Conservation (phyloP, 2,888 invertebrate species). For the Rapana venosa region DNA sequence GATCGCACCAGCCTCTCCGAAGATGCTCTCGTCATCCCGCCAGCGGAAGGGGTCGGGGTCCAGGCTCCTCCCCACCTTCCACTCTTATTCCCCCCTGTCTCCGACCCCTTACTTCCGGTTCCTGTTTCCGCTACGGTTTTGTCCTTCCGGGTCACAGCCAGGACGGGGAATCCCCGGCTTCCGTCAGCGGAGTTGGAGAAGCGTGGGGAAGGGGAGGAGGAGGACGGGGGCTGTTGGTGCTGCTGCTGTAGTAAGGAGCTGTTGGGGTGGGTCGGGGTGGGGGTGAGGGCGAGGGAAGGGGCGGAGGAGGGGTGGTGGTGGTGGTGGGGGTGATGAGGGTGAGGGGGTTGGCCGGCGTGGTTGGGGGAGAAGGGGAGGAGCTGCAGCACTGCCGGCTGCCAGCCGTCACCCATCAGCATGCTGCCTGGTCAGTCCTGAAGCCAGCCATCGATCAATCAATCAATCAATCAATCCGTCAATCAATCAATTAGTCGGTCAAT, state of each 20-base stretch:
- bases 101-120: not conserved
- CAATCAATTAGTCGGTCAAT: not conserved
- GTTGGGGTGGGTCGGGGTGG: constrained; percentile 55
- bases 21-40: not conserved
- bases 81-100: not conserved
- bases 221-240: not conserved
- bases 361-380: constrained; percentile 66
- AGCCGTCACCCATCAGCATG: constrained; percentile 60
- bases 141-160: constrained; percentile 44
- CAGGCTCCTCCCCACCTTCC: not conserved
- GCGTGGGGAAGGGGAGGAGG: not conserved
- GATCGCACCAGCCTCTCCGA: constrained; percentile 35
- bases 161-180: constrained; percentile 40
- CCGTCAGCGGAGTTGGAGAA: not conserved
- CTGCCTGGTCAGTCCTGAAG: no score
- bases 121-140: not conserved
- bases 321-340: not conserved
- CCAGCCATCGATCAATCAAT: not conserved
- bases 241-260: not conserved
- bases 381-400: constrained; percentile 66
- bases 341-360: constrained; percentile 49
- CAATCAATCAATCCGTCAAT: no score
- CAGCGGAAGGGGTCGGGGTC: not conserved
- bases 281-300: constrained; percentile 20
- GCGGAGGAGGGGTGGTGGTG: constrained; percentile 2